These are phyloP conservation scores for Tenthredo distinguenda DNA, from an alignment of 2,888 invertebrate genomes.

Conservation along the genomic window DNA sequence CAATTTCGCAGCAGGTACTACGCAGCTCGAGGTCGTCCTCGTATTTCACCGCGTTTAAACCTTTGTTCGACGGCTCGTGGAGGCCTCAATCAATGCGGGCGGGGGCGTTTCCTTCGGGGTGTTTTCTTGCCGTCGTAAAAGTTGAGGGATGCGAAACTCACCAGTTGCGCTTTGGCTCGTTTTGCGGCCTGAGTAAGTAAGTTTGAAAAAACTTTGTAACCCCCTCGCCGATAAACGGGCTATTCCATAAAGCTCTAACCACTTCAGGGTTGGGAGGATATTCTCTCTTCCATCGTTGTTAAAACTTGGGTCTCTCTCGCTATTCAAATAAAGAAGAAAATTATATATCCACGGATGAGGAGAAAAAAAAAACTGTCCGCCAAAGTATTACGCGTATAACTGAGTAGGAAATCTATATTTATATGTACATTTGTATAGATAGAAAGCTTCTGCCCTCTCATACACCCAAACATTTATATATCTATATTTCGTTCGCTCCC, in stretches of 20 bases:
- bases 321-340: neutral
- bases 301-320: neutral
- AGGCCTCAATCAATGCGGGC: slow-evolving; percentile 22
- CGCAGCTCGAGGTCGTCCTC: slow-evolving; percentile 4
- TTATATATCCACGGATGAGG: neutral
- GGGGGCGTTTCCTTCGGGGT: neutral
- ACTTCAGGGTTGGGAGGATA: neutral
- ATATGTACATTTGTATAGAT: neutral
- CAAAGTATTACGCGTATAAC: neutral
- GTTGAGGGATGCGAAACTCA: slow-evolving; percentile 15
- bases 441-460: neutral
- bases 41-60: slow-evolving; percentile 35
- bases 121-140: slow-evolving; percentile 29
- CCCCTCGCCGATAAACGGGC: slow-evolving; percentile 10
- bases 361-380: neutral
- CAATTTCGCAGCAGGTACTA: slow-evolving; percentile 3
- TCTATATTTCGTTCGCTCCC: neutral
- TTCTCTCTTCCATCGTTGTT: neutral
- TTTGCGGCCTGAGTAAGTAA: neutral
- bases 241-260: neutral
- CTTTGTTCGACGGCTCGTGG: slow-evolving; percentile 34
- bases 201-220: neutral
- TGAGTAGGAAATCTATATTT: neutral
- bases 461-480: neutral
- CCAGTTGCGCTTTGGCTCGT: slow-evolving; percentile 39